Conservation (phyloP, 2,797 vertebrate genomes). For the Sebastes alutus region DNA sequence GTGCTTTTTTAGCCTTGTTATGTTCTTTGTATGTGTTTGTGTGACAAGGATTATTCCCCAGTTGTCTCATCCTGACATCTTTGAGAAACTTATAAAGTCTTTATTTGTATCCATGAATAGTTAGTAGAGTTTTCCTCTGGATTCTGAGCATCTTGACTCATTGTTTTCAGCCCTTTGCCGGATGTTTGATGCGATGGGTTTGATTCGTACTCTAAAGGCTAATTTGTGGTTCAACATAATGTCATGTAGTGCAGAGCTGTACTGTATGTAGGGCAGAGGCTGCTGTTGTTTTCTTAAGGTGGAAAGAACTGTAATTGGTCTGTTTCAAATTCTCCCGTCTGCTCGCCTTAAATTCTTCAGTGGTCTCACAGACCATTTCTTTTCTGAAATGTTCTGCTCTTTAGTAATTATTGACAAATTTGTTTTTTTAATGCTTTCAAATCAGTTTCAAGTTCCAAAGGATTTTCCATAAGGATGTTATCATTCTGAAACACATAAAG, state of each 20-base stretch:
- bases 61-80: slow-evolving; percentile 36
- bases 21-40: slow-evolving; percentile 35
- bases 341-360: neutral
- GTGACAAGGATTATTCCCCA: slow-evolving; percentile 45
- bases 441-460: neutral
- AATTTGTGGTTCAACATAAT: slow-evolving; percentile 1
- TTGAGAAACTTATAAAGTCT: slow-evolving; percentile 21
- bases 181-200: neutral
- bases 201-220: neutral
- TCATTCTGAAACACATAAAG: neutral
- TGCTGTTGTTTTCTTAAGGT: neutral
- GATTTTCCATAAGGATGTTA: neutral
- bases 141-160: neutral
- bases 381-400: neutral
- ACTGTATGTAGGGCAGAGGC: neutral
- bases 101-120: slow-evolving; percentile 20
- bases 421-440: neutral
- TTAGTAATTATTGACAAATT: neutral
- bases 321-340: neutral
- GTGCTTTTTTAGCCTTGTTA: slow-evolving; percentile 30
- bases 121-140: neutral
- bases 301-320: neutral
- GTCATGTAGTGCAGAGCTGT: too few relatives aligned
- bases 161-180: neutral
- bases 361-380: neutral